Conservation (phyloP, 2,113 vertebrate species). For the Orcinus orca region DNA sequence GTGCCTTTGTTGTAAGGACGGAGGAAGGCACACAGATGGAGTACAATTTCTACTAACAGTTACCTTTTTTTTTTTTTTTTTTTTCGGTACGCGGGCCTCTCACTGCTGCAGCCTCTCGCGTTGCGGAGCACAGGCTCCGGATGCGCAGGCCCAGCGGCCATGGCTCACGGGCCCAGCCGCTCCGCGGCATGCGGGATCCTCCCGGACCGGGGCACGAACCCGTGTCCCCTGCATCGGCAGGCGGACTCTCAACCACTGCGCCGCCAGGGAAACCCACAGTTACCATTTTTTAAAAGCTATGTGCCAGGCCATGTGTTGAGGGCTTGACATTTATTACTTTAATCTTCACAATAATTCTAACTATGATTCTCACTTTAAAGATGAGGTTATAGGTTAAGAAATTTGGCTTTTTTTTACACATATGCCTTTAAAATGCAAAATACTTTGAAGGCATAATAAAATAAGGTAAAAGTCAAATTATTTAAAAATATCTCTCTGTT, state of each 20-base stretch:
- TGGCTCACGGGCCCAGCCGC: too few relatives aligned
- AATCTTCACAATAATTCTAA: neutral
- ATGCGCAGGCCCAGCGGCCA: too few relatives aligned
- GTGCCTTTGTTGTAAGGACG: neutral
- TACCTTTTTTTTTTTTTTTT: neutral
- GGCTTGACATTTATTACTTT: neutral
- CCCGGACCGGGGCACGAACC: too few relatives aligned
- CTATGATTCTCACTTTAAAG: neutral
- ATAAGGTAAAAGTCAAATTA: neutral
- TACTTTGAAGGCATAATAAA: neutral
- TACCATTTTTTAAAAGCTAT: neutral
- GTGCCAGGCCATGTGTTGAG: neutral
- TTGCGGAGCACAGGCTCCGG: too few relatives aligned
- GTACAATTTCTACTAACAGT: neutral
- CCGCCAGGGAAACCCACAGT: neutral
- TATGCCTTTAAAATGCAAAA: conserved; percentile 18
- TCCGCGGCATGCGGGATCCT: too few relatives aligned
- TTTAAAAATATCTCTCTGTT: neutral
- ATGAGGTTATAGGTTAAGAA: neutral
- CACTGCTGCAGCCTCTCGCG: too few relatives aligned
- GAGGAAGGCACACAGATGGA: neutral
- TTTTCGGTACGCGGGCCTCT: too few relatives aligned
- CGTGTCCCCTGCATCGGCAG: too few relatives aligned
- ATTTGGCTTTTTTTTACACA: neutral
- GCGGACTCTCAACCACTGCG: too few relatives aligned